Conservation (phyloP, 2,888 invertebrate species). For the Drosophila imparisetae region DNA sequence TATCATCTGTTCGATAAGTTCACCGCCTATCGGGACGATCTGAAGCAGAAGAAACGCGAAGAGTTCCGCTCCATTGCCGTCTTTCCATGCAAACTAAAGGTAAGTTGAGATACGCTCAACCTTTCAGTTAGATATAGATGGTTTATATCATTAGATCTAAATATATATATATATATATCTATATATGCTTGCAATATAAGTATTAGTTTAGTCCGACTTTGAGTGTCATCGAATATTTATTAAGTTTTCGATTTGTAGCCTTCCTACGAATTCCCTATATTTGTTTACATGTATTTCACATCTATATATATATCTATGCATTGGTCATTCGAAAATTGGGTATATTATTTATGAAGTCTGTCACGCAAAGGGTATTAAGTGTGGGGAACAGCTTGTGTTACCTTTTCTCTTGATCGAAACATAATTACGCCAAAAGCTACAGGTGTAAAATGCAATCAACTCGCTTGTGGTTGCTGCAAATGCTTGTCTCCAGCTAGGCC, state of each 20-base stretch:
- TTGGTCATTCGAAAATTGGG: background rate
- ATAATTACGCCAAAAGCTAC: constrained; percentile 78
- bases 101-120: constrained; percentile 76
- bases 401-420: constrained; percentile 36
- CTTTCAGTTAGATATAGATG: background rate
- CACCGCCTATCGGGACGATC: constrained; percentile 95
- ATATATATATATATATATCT: background rate
- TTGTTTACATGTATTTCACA: background rate
- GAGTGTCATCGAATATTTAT: background rate
- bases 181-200: background rate
- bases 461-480: constrained; percentile 40
- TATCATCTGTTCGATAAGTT: constrained; percentile 99
- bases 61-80: constrained; percentile 98
- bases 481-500: constrained; percentile 67
- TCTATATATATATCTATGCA: background rate
- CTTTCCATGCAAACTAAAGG: constrained; percentile 98
- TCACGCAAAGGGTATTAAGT: constrained; percentile 15
- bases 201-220: background rate
- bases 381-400: constrained; percentile 7
- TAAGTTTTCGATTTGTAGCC: too few relatives aligned
- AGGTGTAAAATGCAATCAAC: constrained; percentile 83
- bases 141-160: too few relatives aligned
- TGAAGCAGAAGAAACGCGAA: constrained; percentile 95
- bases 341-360: background rate
- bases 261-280: background rate